phyloP scores from a whole-genome alignment of 2,888 invertebrate species.

The Pyralis farinalis region DNA sequence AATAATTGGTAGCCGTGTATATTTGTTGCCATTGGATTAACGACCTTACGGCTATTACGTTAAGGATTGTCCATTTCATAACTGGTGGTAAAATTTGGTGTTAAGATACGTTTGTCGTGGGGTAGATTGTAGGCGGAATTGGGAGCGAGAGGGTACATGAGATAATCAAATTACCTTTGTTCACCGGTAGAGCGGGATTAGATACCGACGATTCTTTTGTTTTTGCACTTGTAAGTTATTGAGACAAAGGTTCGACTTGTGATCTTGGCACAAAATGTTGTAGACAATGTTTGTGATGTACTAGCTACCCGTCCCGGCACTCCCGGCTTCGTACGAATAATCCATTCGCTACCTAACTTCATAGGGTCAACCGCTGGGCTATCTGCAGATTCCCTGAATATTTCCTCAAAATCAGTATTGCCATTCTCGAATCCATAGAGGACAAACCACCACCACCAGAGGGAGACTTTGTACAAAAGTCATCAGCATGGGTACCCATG shows the following conservation, averaged over 20 bases:
- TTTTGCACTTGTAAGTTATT: slow-evolving; percentile 2
- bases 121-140: slow-evolving; percentile 10
- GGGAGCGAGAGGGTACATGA: slow-evolving; percentile 20
- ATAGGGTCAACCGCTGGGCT: no score
- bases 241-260: no score
- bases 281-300: not conserved
- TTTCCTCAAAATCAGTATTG: no score
- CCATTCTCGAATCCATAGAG: no score
- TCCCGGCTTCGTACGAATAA: no score
- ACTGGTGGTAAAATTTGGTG: slow-evolving; percentile 13
- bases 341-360: no score
- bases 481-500: no score
- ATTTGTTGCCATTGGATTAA: slow-evolving; percentile 6
- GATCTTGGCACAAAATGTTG: slow-evolving; percentile 4
- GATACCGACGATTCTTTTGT: slow-evolving; percentile 36
- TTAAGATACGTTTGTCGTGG: slow-evolving; percentile 13
- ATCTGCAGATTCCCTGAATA: no score
- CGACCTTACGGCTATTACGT: slow-evolving; percentile 5
- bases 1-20: not conserved
- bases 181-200: slow-evolving; percentile 29
- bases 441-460: no score
- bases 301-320: no score
- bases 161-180: slow-evolving; percentile 48
- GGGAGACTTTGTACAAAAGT: no score
- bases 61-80: slow-evolving; percentile 3